Conservation (phyloP, 2,888 invertebrate genomes). For the Eristalinus aeneus region DNA sequence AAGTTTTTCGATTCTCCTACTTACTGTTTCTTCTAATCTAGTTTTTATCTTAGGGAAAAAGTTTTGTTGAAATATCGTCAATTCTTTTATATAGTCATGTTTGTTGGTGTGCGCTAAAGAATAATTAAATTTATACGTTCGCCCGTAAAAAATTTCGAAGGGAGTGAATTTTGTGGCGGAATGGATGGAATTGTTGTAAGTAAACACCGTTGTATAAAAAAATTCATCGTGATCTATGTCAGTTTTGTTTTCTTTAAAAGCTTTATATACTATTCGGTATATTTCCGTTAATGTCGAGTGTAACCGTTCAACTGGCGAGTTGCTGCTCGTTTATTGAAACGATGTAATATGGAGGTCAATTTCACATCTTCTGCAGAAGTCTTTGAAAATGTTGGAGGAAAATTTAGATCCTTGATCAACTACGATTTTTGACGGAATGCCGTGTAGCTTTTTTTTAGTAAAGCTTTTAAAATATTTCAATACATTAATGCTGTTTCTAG, state of each 20-base stretch:
- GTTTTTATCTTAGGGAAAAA: conserved; percentile 36
- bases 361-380: conserved; percentile 24
- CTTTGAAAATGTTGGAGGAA: conserved; percentile 41
- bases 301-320: conserved; percentile 39
- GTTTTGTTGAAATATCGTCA: conserved; percentile 42
- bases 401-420: conserved; percentile 41
- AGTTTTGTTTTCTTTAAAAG: conserved; percentile 16
- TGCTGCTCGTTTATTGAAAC: conserved; percentile 38
- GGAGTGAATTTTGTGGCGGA: conserved; percentile 28
- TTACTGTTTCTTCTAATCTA: conserved; percentile 11
- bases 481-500: conserved; percentile 24
- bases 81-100: conserved; percentile 28
- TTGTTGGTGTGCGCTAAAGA: not conserved
- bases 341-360: conserved; percentile 27
- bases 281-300: conserved; percentile 50
- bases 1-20: conserved; percentile 26
- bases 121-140: conserved; percentile 26
- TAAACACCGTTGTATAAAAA: conserved; percentile 36
- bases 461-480: conserved; percentile 27
- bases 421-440: conserved; percentile 36
- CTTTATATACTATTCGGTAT: conserved; percentile 30
- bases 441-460: conserved; percentile 38
- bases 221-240: conserved; percentile 38
- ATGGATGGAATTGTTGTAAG: conserved; percentile 41
- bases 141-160: conserved; percentile 33